Evolutionary conservation across 1,140 invertebrate genomes (phyloP), one percentile per base, ranked within the genome.

Genomic region (Heliconius nattereri): DNA sequence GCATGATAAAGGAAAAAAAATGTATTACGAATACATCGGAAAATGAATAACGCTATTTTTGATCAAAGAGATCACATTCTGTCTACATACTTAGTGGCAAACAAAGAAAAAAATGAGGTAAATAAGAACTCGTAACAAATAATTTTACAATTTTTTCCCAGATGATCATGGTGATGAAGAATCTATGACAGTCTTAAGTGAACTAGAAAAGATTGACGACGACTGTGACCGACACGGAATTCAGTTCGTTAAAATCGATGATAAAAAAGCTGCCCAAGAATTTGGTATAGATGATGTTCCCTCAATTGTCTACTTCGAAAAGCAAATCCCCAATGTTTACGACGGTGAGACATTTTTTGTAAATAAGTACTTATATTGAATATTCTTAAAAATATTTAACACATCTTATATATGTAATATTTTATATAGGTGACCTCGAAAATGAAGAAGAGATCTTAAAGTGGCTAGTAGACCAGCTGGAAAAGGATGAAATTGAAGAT

Each of bases 401-500:
- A 35, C 71, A 71, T 71, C 5, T 35, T 35, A 1, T 35, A 35
- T 0, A 35, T 35, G n/a, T 37, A 40, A 20, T 71, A 37, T 23
- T 71, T 87, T 78, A 7, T 89, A 52, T 82, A 97, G 97, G 98
- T 87, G 97, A 99, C 91, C 95, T 99, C 78, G 97, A 98, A 87
- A 97, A 98, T 90, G 98, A 99, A 94, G 97, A 98, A 88, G 97
- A 98, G 89, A 98, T 99, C 82, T 94, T 99, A 72, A 97, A 98
- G 87, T 98, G 98, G 98, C 94, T 98, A 32, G 95, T 98, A 79
- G 96, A 96, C 73, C 98, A 98, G 92, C 93, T 98, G 77, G 97
- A 98, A 92, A 97, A 97, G 85, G 98, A 99, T 93, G 98, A 99
- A 96, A 99, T 99, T 86, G 98, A 99, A 95, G 98, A 99, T 94